These are phyloP conservation scores for Bruchidius siliquastri DNA, from an alignment of 2,888 invertebrate species.

Conservation along the genomic window DNA sequence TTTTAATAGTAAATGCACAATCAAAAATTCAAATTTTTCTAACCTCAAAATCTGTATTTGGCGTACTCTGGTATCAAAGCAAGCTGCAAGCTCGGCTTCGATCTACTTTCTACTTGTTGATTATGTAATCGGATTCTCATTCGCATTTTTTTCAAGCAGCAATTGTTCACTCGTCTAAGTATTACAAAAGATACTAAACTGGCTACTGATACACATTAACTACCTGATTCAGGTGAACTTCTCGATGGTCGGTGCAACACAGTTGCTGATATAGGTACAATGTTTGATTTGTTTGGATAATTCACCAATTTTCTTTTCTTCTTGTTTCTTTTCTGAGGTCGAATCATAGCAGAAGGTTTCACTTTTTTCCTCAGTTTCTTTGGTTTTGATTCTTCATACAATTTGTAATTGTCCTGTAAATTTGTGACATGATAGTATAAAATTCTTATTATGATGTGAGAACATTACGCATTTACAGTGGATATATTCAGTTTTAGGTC, in stretches of 20 bases:
- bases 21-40: too few relatives aligned
- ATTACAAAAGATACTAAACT: neutral
- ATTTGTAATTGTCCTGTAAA: constrained; percentile 71
- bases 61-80: too few relatives aligned
- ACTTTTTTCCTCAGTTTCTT: constrained; percentile 62
- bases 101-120: too few relatives aligned
- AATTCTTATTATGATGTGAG: too few relatives aligned
- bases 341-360: constrained; percentile 53
- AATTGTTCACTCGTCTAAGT: too few relatives aligned
- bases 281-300: constrained; percentile 26
- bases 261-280: constrained; percentile 16
- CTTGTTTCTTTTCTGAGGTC: constrained; percentile 55
- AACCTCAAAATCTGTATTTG: too few relatives aligned
- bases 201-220: neutral
- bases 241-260: constrained; percentile 20
- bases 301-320: constrained; percentile 44
- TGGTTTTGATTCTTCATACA: constrained; percentile 71
- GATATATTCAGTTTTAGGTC: too few relatives aligned
- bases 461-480: too few relatives aligned
- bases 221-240: constrained; percentile 22
- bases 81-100: too few relatives aligned
- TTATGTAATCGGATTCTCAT: too few relatives aligned
- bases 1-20: too few relatives aligned
- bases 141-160: too few relatives aligned
- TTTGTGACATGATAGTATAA: neutral